phyloP scores from a whole-genome alignment of 2,113 vertebrate species.

The Cairina moschata region DNA sequence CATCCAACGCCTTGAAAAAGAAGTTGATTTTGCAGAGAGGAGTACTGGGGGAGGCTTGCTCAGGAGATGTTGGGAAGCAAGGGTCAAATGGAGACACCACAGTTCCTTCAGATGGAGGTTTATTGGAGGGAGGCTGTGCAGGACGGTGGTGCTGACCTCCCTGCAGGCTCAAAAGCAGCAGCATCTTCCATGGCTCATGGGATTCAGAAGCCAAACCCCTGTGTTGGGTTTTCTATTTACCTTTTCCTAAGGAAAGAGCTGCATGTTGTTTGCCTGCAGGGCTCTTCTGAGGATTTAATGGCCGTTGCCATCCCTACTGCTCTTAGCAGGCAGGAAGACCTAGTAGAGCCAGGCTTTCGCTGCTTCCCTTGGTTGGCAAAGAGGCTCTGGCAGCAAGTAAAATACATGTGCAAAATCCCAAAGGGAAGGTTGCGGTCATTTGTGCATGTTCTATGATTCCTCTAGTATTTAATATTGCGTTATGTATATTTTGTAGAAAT shows the following conservation, averaged over 20 bases:
- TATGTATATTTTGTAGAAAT: neutral
- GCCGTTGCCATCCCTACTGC: accelerated
- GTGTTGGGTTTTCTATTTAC: neutral
- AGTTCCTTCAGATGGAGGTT: neutral
- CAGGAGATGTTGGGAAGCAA: neutral
- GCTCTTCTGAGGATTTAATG: neutral
- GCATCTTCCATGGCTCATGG: neutral
- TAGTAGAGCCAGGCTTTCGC: neutral
- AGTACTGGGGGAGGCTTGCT: neutral
- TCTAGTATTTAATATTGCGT: neutral
- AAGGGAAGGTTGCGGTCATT: accelerated
- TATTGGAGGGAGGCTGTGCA: neutral
- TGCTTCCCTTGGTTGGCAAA: neutral
- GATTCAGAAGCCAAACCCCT: neutral
- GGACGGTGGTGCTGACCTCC: neutral
- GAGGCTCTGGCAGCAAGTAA: neutral
- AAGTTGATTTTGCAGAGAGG: neutral
- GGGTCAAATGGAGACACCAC: neutral
- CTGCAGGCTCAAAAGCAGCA: neutral
- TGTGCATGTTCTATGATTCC: neutral
- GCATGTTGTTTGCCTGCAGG: neutral
- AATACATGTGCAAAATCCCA: neutral
- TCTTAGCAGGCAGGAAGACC: neutral
- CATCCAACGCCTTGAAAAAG: neutral
- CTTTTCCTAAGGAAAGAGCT: neutral